phyloP scores from a whole-genome alignment of 2,888 invertebrate genomes.

The Andrena minutula region DNA sequence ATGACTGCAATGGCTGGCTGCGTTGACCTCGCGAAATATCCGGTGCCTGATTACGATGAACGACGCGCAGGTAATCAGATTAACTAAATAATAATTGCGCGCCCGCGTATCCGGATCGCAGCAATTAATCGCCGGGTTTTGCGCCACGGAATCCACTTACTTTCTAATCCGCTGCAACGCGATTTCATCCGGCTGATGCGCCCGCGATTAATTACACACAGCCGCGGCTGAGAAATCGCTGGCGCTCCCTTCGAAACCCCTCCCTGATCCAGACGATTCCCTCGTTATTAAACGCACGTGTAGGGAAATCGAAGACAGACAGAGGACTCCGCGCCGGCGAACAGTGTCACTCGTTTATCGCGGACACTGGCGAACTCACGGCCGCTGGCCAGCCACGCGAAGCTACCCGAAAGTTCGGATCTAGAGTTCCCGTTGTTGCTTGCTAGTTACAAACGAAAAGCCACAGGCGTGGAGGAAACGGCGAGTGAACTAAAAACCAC shows the following conservation, averaged over 20 bases:
- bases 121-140: constrained; percentile 35
- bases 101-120: neutral
- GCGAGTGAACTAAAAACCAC: constrained; percentile 8
- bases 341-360: neutral
- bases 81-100: constrained; percentile 43
- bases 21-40: constrained; percentile 25
- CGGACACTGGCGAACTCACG: neutral
- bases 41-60: constrained; percentile 15
- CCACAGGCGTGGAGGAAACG: neutral
- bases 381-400: neutral
- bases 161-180: constrained; percentile 34
- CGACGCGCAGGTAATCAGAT: constrained; percentile 33
- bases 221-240: neutral
- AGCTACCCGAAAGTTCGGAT: neutral
- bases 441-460: neutral
- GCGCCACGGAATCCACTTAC: constrained; percentile 29
- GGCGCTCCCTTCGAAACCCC: neutral
- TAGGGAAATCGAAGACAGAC: neutral
- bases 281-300: neutral
- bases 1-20: constrained; percentile 13
- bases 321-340: neutral
- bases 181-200: constrained; percentile 27
- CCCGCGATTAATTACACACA: constrained; percentile 33
- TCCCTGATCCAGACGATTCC: neutral
- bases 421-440: neutral